These are phyloP conservation scores for Epinotia nisella DNA, from an alignment of 2,888 invertebrate genomes.

Conservation along the genomic window DNA sequence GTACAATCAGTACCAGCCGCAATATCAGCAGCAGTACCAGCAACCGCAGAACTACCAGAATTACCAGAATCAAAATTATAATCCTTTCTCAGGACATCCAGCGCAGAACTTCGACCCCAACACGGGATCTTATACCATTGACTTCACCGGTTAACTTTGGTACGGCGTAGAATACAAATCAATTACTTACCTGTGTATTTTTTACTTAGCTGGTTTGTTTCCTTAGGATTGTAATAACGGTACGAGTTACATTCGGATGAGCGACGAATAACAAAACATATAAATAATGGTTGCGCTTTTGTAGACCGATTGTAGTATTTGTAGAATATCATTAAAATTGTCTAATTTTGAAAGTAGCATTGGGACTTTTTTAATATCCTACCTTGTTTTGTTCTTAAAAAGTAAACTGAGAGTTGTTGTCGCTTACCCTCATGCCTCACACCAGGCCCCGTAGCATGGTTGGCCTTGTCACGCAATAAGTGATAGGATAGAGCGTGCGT, in stretches of 20 bases:
- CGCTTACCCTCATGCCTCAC: neutral
- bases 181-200: neutral
- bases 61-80: conserved; percentile 70
- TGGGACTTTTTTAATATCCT: no score
- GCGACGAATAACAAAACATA: neutral
- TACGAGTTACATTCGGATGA: neutral
- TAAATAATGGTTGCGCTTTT: no score
- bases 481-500: no score
- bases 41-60: conserved; percentile 60
- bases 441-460: no score
- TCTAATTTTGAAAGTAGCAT: neutral
- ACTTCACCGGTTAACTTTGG: conserved; percentile 85
- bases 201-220: neutral
- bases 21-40: conserved; percentile 57
- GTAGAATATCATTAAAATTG: neutral
- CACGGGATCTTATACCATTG: conserved; percentile 91
- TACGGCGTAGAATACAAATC: neutral
- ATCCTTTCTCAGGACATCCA: conserved; percentile 87
- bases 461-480: no score
- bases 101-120: conserved; percentile 89
- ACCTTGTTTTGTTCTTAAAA: no score
- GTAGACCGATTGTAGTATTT: neutral
- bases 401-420: neutral
- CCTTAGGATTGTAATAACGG: neutral
- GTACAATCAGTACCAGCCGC: conserved; percentile 61